These are phyloP conservation scores for Rhopalosiphum padi DNA, from an alignment of 1,140 invertebrate species.

Conservation along the genomic window DNA sequence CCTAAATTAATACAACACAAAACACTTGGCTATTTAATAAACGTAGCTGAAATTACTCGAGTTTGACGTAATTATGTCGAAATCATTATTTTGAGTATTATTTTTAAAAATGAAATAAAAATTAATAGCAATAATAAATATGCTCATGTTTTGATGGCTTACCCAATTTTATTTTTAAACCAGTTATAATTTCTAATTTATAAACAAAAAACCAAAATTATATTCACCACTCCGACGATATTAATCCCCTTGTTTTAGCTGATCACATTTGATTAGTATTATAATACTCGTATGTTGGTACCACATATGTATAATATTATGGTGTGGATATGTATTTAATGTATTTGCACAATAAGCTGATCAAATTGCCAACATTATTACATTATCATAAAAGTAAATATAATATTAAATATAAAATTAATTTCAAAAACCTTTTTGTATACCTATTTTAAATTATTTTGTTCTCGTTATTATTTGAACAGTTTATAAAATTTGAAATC, in stretches of 20 bases:
- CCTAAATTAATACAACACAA: conserved; percentile 24
- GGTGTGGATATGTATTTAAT: background rate
- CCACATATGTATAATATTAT: background rate
- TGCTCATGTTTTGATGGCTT: background rate
- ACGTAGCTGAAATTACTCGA: conserved; percentile 1
- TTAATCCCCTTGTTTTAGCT: background rate
- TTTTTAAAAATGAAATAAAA: background rate
- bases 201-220: background rate
- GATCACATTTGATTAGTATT: background rate
- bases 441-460: background rate
- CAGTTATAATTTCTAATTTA: background rate
- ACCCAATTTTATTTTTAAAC: background rate
- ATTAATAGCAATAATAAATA: background rate
- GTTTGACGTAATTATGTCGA: background rate
- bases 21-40: background rate
- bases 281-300: background rate
- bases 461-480: background rate
- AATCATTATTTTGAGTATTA: background rate
- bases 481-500: conserved; percentile 17
- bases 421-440: background rate
- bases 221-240: background rate
- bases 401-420: background rate
- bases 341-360: background rate
- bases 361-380: background rate
- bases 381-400: background rate